Conservation (phyloP, 2,113 vertebrate species). For the Phalacrocorax brasilianus region DNA sequence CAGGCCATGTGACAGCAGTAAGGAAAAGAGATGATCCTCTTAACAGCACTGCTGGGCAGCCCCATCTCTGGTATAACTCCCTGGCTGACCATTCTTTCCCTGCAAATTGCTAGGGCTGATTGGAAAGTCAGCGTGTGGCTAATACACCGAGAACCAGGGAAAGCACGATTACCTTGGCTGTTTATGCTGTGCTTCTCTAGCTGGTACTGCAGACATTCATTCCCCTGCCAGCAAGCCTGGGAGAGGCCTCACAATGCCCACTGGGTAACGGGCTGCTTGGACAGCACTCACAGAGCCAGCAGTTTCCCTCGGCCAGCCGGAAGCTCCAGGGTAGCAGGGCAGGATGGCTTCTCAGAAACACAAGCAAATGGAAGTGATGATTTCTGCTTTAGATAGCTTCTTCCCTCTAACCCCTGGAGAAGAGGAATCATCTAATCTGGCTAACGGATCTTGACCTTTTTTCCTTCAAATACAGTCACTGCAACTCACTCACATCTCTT, state of each 20-base stretch:
- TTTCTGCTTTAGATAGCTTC: not conserved
- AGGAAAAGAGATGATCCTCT: not conserved
- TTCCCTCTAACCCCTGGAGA: not conserved
- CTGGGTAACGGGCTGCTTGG: not conserved
- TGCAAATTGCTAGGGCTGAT: not conserved
- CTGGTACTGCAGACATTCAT: not conserved
- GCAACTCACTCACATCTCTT: not conserved
- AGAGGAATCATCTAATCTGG: not conserved
- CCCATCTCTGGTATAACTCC: not conserved
- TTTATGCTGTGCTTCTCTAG: not conserved
- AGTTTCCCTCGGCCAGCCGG: not conserved
- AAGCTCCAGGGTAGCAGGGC: not conserved
- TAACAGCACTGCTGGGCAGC: not conserved
- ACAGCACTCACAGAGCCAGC: not conserved
- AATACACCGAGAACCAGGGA: not conserved
- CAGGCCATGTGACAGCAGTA: rapidly evolving
- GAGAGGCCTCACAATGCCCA: not conserved
- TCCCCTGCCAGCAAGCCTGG: not conserved
- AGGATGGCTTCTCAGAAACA: not conserved
- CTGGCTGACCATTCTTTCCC: not conserved
- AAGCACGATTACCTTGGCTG: not conserved
- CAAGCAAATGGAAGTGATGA: not conserved
- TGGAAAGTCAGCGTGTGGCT: not conserved
- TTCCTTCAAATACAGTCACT: not conserved
- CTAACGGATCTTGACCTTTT: not conserved